Base-by-base conservation (phyloP, 2,113 vertebrate genomes). In the Nematolebias whitei region DNA sequence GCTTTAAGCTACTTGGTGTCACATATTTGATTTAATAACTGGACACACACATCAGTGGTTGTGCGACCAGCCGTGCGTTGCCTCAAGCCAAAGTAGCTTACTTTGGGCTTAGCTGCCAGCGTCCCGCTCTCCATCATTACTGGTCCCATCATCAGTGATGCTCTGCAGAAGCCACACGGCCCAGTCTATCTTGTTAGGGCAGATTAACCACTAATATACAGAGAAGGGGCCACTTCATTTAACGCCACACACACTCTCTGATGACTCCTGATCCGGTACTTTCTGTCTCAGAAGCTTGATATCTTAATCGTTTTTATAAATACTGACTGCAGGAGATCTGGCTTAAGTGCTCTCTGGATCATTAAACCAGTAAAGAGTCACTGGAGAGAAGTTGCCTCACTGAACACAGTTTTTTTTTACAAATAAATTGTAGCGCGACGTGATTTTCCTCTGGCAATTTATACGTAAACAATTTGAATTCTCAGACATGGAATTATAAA, bases 21-120 rank as follows among this genome's bases (percentile, higher is more conserved):
- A 85, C 70, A 68, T 49, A 44, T 76, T 86, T 88, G 80, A 90
- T 90, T 90, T 79, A 90, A 90, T 90, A 87, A 88, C 72, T 70
- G 80, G 79, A 87, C 83, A 77, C 78, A 75, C 80, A 71, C 44
- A 65, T 49, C 60, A 40, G 71, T 23, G 78, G 48, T 38, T 70
- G 63, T 66, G 57, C 35, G 41, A 71, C 75, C 77, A 84, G 63
- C 74, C 52, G 71, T 85, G 82, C 40, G 3, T 75, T 56, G 20
- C 50, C 75, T 54, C 20, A 5, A 73, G 39, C 83, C 63, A 87
- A 88, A 88, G 87, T 86, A 82, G 87, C 85, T 88, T 90, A 86
- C 70, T 83, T 62, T 20, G 43, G 68, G 85, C 87, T 90, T 85
- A 88, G 76, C 72, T 65, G 75, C 60, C 72, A 80, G 67, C 69